A percentile compares a stretch with the other conserved stretches of the same genome.
Conservation (phyloP, 2,888 invertebrate genomes). For the Barypeithes pellucidus region DNA sequence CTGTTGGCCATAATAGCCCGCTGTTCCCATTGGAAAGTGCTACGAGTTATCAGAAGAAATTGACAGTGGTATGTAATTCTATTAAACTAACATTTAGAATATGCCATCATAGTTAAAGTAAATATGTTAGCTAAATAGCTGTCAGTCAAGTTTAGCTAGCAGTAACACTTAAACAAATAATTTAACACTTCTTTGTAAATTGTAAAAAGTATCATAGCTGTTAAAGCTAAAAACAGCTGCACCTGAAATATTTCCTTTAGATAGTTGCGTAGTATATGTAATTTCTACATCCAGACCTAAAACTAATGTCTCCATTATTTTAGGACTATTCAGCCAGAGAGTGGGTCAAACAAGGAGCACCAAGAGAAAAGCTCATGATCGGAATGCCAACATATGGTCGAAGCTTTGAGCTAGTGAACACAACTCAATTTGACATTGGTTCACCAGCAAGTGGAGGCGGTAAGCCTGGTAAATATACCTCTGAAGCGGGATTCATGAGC, state of each 20-base stretch:
- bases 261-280: neutral
- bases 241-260: no score
- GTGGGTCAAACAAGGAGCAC: conserved; percentile 95
- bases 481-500: conserved; percentile 94
- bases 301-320: conserved; percentile 29
- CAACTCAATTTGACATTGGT: conserved; percentile 92
- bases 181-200: no score
- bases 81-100: no score
- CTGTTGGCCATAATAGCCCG: conserved; percentile 94
- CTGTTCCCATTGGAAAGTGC: conserved; percentile 91
- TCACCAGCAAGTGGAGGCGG: conserved; percentile 93
- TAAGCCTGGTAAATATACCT: conserved; percentile 88
- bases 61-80: conserved; percentile 88
- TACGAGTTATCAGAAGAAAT: conserved; percentile 92
- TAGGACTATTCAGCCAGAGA: conserved; percentile 92
- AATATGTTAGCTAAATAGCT: no score
- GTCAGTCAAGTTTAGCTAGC: no score
- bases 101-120: no score
- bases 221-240: neutral
- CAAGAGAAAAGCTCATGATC: conserved; percentile 93
- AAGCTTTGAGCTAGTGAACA: conserved; percentile 90
- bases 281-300: neutral
- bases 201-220: no score
- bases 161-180: no score
- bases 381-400: conserved; percentile 97